Conservation (phyloP, 2,113 vertebrate species). For the Rhea pennata region DNA sequence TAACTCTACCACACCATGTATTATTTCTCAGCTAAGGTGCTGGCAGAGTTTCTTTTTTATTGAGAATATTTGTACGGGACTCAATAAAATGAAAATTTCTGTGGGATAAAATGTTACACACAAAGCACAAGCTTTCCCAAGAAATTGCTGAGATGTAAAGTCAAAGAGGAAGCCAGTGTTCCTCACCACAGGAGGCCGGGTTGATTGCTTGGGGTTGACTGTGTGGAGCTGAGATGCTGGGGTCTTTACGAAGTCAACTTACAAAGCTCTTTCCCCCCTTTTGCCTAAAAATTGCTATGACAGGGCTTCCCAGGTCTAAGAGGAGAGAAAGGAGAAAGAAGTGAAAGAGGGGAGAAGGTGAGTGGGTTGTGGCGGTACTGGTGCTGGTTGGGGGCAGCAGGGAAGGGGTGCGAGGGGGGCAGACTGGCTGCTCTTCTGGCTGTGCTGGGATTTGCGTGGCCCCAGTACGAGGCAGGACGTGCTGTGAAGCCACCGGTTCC, state of each 20-base stretch:
- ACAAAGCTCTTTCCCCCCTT: background rate
- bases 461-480: background rate
- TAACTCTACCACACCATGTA: background rate
- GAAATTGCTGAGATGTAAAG: background rate
- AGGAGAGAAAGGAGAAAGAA: slow-evolving; percentile 91
- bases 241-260: background rate
- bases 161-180: background rate
- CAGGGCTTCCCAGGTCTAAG: slow-evolving; percentile 92
- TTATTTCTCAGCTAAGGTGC: background rate
- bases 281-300: background rate
- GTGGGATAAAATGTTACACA: background rate
- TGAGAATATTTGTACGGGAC: background rate
- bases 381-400: background rate
- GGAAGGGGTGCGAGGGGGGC: no score
- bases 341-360: slow-evolving; percentile 93
- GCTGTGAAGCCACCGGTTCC: background rate
- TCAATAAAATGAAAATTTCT: background rate
- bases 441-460: background rate
- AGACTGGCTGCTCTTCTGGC: background rate
- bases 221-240: background rate
- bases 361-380: background rate
- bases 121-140: background rate
- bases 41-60: background rate
- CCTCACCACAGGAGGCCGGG: background rate
- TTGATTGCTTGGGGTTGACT: background rate